Evolutionary conservation across 2,113 vertebrate species (phyloP).

Genomic region (Pygoscelis antarcticus): DNA sequence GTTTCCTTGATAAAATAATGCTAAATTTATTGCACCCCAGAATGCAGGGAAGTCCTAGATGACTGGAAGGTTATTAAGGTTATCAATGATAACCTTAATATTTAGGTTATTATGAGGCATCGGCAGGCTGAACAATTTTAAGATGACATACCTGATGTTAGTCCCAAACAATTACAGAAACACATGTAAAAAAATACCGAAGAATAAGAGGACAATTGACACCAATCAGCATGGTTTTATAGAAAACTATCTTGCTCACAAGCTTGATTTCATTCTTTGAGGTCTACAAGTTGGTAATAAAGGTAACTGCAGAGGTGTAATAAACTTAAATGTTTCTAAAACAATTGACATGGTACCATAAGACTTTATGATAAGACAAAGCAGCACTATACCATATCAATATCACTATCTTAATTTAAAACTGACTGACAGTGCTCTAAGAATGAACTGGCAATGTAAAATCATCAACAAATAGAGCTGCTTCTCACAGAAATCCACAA

Average conservation of each 20-base stretch:
- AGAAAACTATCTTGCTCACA: not conserved
- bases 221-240: not conserved
- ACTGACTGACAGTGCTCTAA: not conserved
- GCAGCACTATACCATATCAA: not conserved
- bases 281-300: not conserved
- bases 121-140: not conserved
- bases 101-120: not conserved
- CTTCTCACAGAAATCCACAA: not conserved
- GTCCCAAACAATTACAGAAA: not conserved
- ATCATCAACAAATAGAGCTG: not conserved
- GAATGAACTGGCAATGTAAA: not conserved
- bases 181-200: not conserved
- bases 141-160: not conserved
- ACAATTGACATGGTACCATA: not conserved
- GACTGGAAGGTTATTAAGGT: not conserved
- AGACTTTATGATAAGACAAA: not conserved
- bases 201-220: not conserved
- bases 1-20: not conserved
- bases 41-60: not conserved
- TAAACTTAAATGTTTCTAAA: not conserved
- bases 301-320: not conserved
- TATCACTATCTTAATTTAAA: not conserved
- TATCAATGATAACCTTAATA: not conserved
- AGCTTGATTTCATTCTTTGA: not conserved
- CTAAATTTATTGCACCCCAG: not conserved